Percentiles rank a stretch among this genome's conserved stretches.
phyloP scores from a whole-genome alignment of 2,797 vertebrate species.

The Harpagifer antarcticus region DNA sequence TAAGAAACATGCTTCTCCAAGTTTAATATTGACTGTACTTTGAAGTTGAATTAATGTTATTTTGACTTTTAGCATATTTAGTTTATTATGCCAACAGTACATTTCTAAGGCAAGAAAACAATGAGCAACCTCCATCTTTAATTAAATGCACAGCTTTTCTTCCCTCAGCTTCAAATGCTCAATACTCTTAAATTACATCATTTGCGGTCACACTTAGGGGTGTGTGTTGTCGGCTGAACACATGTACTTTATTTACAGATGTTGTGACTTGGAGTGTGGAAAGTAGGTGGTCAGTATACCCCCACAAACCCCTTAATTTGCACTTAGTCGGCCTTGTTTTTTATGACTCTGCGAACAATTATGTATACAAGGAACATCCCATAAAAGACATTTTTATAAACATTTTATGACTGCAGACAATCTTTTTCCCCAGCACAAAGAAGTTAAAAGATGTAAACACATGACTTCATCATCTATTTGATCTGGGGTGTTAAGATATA shows the following conservation, averaged over 20 bases:
- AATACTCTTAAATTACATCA: slow-evolving; percentile 75
- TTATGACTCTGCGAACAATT: slow-evolving; percentile 81
- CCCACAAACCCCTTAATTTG: slow-evolving; percentile 79
- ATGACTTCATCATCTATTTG: slow-evolving; percentile 73
- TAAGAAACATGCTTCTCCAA: not conserved
- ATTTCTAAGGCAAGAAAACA: slow-evolving; percentile 45
- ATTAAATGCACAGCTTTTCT: slow-evolving; percentile 55
- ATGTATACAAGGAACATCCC: slow-evolving; percentile 79
- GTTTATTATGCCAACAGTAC: slow-evolving; percentile 25
- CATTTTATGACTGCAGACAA: slow-evolving; percentile 79
- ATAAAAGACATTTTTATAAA: slow-evolving; percentile 85
- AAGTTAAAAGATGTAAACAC: slow-evolving; percentile 62
- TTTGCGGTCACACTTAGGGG: slow-evolving; percentile 70
- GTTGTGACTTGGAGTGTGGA: slow-evolving; percentile 74
- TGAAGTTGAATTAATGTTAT: slow-evolving; percentile 5
- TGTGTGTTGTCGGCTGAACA: slow-evolving; percentile 62
- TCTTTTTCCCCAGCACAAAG: slow-evolving; percentile 71
- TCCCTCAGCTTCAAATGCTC: slow-evolving; percentile 52
- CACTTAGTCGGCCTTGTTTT: slow-evolving; percentile 78
- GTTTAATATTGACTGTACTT: slow-evolving; percentile 1
- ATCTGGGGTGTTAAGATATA: slow-evolving; percentile 52
- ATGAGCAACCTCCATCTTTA: slow-evolving; percentile 61
- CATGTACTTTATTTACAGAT: slow-evolving; percentile 74
- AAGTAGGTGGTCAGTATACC: slow-evolving; percentile 76
- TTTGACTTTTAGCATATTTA: slow-evolving; percentile 17